A percentile compares a stretch with the other conserved stretches of the same genome.
phyloP scores from a whole-genome alignment of 2,888 invertebrate species.

The Dione vanillae region DNA sequence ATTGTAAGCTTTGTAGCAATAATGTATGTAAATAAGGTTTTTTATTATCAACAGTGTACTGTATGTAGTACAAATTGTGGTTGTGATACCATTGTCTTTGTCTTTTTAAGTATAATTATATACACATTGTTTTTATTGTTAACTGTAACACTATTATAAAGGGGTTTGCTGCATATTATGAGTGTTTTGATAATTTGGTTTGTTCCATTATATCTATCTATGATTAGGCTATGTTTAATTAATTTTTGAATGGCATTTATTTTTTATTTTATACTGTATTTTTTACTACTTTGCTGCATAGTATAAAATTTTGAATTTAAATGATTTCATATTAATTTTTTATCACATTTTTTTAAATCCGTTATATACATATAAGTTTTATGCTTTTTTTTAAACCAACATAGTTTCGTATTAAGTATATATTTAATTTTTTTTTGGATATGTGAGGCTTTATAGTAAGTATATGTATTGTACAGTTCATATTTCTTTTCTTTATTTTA shows the following conservation, averaged over 20 bases:
- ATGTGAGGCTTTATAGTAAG: neutral
- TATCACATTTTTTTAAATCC: neutral
- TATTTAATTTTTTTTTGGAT: neutral
- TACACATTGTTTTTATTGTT: neutral
- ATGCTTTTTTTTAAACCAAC: neutral
- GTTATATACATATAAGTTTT: neutral
- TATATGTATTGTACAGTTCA: neutral
- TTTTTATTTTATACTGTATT: neutral
- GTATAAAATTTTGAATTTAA: too few species aligned
- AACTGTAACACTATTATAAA: neutral
- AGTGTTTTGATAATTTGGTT: neutral
- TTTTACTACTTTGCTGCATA: neutral
- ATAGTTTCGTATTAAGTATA: too few species aligned
- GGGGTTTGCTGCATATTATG: neutral
- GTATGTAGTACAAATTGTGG: conserved; percentile 37
- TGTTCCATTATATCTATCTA: neutral
- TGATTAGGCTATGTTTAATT: neutral
- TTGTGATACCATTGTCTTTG: conserved; percentile 39
- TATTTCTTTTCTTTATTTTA: too few species aligned
- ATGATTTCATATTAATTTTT: too few species aligned
- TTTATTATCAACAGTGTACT: conserved; percentile 21
- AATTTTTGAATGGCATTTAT: neutral
- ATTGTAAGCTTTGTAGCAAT: neutral
- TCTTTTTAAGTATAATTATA: conserved; percentile 14
- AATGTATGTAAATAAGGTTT: conserved; percentile 1